These are phyloP conservation scores for Gryllus bimaculatus DNA, from an alignment of 1,140 invertebrate genomes.

Conservation along the genomic window DNA sequence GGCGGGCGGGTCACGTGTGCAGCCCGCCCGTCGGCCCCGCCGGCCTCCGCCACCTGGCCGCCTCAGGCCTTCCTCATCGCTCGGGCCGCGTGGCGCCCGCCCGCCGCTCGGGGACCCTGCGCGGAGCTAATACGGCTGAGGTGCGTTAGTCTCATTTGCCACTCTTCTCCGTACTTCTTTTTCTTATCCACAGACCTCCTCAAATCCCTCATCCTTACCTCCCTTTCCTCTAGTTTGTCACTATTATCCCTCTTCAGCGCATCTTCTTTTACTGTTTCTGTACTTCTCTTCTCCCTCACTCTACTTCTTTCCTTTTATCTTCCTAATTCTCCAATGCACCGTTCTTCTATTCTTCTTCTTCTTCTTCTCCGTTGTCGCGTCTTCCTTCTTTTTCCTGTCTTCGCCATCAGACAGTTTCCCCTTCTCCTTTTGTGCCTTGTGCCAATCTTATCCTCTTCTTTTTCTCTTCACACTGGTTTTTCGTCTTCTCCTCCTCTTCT, in stretches of 20 bases:
- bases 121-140: too few species aligned
- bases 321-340: neutral
- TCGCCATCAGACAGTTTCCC: too few species aligned
- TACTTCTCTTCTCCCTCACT: neutral
- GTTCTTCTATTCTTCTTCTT: neutral
- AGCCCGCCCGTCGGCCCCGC: too few species aligned
- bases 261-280: neutral
- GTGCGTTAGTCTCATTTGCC: neutral
- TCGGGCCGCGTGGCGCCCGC: too few species aligned
- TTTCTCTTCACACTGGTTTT: neutral
- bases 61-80: too few species aligned
- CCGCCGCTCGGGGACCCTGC: too few species aligned
- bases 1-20: too few species aligned
- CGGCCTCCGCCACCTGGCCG: too few species aligned
- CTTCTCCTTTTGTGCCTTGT: neutral
- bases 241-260: neutral
- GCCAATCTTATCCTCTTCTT: neutral
- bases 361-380: neutral
- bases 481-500: neutral
- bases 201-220: neutral
- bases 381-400: neutral
- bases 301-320: neutral
- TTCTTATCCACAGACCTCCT: neutral
- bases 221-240: neutral
- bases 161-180: neutral